A percentile compares a stretch with the other conserved stretches of the same genome.
Conservation (phyloP, 2,797 vertebrate genomes). For the Coilia nasus region DNA sequence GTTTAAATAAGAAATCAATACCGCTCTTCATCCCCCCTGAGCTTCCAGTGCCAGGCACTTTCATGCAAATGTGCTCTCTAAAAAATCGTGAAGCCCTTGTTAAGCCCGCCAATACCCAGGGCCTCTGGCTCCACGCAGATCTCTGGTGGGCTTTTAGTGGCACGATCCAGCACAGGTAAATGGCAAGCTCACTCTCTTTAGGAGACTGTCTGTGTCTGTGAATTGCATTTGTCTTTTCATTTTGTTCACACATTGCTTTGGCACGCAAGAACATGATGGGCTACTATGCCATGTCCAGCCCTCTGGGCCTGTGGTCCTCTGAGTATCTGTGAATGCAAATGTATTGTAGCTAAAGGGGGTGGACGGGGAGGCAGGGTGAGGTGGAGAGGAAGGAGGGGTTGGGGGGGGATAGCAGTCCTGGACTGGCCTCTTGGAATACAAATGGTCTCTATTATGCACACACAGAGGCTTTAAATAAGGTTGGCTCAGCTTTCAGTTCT, state of each 20-base stretch:
- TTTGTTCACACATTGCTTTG: slow-evolving; percentile 34
- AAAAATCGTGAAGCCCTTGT: slow-evolving; percentile 27
- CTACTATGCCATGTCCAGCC: neutral
- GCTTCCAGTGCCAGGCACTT: neutral
- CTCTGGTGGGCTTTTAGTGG: neutral
- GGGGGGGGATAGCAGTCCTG: neutral
- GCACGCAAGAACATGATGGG: slow-evolving; percentile 50
- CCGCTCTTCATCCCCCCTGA: slow-evolving; percentile 37
- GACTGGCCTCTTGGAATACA: slow-evolving; percentile 55
- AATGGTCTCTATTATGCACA: slow-evolving; percentile 49
- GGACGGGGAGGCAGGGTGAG: neutral
- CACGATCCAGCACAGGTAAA: neutral
- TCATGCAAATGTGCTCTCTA: slow-evolving; percentile 30
- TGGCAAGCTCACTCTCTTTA: neutral
- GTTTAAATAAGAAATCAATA: slow-evolving; percentile 43
- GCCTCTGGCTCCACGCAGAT: neutral
- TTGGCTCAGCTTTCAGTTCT: neutral
- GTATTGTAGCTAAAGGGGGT: slow-evolving; percentile 33
- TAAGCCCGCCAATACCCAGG: neutral
- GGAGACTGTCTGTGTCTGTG: neutral
- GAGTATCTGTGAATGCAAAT: slow-evolving; percentile 54
- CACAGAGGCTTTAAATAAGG: neutral
- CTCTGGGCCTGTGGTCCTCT: slow-evolving; percentile 49
- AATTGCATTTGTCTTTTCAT: slow-evolving; percentile 32
- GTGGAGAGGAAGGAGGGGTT: neutral